These are phyloP conservation scores for Lepus europaeus DNA, from an alignment of 2,113 vertebrate species.

Conservation along the genomic window DNA sequence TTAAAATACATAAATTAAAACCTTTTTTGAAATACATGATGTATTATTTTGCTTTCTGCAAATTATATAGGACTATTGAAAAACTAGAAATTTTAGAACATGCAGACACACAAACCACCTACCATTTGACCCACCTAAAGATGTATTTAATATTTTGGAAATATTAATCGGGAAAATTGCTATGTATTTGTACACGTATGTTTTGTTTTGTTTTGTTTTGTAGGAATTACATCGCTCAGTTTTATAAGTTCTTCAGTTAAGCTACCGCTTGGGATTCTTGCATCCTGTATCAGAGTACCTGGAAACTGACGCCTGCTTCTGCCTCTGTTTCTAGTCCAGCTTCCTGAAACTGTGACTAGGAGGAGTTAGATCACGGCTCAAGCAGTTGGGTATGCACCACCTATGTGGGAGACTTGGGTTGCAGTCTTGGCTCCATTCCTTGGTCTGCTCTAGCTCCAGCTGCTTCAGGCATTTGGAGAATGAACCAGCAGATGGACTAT, in stretches of 20 bases:
- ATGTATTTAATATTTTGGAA: neutral
- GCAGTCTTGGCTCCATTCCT: too few relatives aligned
- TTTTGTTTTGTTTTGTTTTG: neutral
- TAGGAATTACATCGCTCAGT: neutral
- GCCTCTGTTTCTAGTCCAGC: too few relatives aligned
- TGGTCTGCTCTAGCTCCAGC: too few relatives aligned
- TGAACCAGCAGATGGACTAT: too few relatives aligned
- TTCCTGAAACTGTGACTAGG: too few relatives aligned
- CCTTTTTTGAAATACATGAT: neutral
- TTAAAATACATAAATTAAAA: neutral
- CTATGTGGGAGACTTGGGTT: too few relatives aligned
- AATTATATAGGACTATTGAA: neutral
- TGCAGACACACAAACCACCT: neutral
- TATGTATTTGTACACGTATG: neutral
- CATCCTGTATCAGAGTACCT: too few relatives aligned
- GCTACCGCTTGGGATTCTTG: neutral
- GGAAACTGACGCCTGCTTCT: too few relatives aligned
- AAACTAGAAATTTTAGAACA: neutral
- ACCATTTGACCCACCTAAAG: neutral
- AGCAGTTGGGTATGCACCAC: too few relatives aligned
- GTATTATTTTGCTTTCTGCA: neutral
- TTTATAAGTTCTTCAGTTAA: neutral
- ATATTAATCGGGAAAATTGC: neutral
- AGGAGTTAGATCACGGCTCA: too few relatives aligned
- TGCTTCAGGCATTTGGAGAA: too few relatives aligned